phyloP scores from a whole-genome alignment of 2,113 vertebrate genomes.

The Varanus komodoensis region DNA sequence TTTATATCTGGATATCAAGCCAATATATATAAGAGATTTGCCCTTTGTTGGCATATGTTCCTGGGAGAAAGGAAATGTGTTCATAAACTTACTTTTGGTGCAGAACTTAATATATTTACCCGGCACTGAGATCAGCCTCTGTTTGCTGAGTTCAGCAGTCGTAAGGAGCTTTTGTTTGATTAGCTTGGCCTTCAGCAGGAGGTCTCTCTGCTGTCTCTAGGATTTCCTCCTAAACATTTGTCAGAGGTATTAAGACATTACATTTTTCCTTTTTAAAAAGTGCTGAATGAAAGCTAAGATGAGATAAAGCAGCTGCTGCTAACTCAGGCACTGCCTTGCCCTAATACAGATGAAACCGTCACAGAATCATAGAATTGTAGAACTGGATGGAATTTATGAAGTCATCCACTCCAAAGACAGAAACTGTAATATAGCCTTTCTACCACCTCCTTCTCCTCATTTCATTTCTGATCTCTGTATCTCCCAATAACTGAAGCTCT shows the following conservation, averaged over 20 bases:
- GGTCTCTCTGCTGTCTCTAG: not conserved
- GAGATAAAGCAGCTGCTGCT: slow-evolving; percentile 26
- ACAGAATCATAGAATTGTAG: not conserved
- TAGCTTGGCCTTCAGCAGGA: not conserved
- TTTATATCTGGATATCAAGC: slow-evolving; percentile 22
- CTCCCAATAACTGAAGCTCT: too few relatives aligned
- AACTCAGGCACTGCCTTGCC: not conserved
- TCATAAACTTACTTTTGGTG: not conserved
- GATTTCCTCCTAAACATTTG: slow-evolving; percentile 28
- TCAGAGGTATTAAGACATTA: slow-evolving; percentile 7
- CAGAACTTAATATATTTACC: not conserved
- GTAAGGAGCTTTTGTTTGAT: slow-evolving; percentile 29
- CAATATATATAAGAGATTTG: not conserved
- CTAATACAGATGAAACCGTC: slow-evolving; percentile 21
- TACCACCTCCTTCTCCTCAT: too few relatives aligned
- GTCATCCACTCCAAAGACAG: not conserved
- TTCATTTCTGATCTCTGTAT: too few relatives aligned
- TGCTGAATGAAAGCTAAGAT: slow-evolving; percentile 37
- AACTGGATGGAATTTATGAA: not conserved
- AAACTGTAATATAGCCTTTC: not conserved
- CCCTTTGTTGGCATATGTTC: slow-evolving; percentile 26
- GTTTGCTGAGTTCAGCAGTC: slow-evolving; percentile 52
- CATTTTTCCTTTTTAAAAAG: slow-evolving; percentile 38
- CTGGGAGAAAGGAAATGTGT: slow-evolving; percentile 31
- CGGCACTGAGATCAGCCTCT: not conserved